Conservation (phyloP, 2,113 vertebrate species). For the Mustela nigripes region DNA sequence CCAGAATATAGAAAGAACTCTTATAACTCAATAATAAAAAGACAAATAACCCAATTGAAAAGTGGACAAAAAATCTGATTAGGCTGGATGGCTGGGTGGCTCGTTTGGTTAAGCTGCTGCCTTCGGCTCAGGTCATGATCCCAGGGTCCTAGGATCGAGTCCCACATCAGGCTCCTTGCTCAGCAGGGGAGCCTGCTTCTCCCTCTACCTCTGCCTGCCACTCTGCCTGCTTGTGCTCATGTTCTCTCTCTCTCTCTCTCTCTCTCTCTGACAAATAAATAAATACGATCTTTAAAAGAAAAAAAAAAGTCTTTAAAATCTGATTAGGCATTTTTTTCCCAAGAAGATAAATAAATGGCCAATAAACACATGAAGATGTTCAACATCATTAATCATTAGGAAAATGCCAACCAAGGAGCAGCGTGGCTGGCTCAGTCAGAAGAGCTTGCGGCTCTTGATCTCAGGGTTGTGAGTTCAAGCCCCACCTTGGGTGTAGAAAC, state of each 20-base stretch:
- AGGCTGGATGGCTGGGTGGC: neutral
- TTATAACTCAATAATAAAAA: conserved; percentile 15
- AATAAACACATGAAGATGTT: neutral
- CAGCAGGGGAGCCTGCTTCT: too few species aligned
- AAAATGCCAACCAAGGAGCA: neutral
- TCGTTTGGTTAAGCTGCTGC: too few species aligned
- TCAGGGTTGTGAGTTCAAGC: neutral
- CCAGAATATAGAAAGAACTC: neutral
- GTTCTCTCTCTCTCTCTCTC: too few species aligned
- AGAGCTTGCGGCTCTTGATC: neutral
- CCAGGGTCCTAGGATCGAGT: too few species aligned
- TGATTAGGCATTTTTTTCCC: neutral
- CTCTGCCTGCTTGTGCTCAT: too few species aligned
- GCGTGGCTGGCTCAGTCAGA: neutral
- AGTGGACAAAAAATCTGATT: neutral
- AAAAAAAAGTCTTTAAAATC: neutral
- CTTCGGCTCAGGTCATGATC: too few species aligned
- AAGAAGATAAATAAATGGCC: neutral
- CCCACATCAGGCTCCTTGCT: too few species aligned
- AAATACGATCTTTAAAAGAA: too few species aligned
- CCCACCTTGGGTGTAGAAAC: neutral
- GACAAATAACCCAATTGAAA: conserved; percentile 17
- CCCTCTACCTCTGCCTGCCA: too few species aligned
- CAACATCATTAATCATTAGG: neutral
- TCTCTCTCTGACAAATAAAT: too few species aligned